Base-by-base conservation (phyloP, 92 coral and sea anemone genomes). In the Epizoanthus stellaris region DNA sequence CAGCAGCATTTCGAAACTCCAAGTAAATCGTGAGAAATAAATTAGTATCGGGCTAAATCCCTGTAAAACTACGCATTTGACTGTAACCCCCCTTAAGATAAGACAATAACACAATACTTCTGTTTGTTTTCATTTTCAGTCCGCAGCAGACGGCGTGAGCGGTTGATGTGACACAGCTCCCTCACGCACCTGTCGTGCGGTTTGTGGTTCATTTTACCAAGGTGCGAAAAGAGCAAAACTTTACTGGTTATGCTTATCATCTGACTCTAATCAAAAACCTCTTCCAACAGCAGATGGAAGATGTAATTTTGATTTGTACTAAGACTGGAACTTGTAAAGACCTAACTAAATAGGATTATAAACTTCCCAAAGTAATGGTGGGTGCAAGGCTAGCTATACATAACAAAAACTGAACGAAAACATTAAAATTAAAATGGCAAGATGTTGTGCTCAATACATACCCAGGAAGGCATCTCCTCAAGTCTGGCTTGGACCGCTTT, bases 391-490 rank as follows among this genome's bases (percentile, higher is more conserved):
- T 15, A 68, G 56, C 56, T 52, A 0, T 52, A 30, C 0, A 68
- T 14, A 68, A 25, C 5, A 67, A 23, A 23, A 23, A 23, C 13
- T 2, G 30, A 64, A 64, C 15, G 12, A 64, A 64, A 67, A 34
- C 13, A 0, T 16, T 14, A 6, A 11, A 36, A 15, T 4, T n/a
- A 72, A n/a, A 72, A 0, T 9, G 7, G 77, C 34, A 43, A 47
- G 10, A 16, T 65, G 6, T 38, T 25, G 23, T 39, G n/a, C 39
- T 43, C 25, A 34, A 40, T 38, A 12, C 91, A 70, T 91, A 93
- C 97, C 97, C 97, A 93, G n/a, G 97, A 85, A 30, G 97, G 97
- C 75, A 93, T 82, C n/a, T 93, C 97, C 45, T 84, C 89, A 57
- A 93, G 70, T 61, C 93, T 82, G 4, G 97, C 95, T 73, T 77